A percentile compares a stretch with the other conserved stretches of the same genome.
These are phyloP conservation scores for Tupiocoris notatus DNA, from an alignment of 2,888 invertebrate species.

Conservation along the genomic window DNA sequence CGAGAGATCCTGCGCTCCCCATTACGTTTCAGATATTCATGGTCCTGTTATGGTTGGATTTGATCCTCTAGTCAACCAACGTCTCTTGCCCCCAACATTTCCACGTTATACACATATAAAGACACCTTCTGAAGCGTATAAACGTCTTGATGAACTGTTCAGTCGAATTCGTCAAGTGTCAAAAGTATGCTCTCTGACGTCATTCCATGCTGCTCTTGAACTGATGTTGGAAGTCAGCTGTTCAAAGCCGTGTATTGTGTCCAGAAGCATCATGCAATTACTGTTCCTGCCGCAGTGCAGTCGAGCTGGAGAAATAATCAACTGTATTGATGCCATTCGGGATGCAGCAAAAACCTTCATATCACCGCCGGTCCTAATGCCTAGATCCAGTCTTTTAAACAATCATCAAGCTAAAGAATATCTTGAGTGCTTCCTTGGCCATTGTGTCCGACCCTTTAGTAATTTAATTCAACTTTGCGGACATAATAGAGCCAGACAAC, in stretches of 20 bases:
- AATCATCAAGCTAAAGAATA: conserved; percentile 77
- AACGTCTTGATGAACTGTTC: conserved; percentile 80
- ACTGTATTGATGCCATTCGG: conserved; percentile 74
- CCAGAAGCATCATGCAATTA: conserved; percentile 83
- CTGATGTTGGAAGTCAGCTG: conserved; percentile 92
- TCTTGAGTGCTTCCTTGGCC: conserved; percentile 82
- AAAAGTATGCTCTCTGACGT: conserved; percentile 73
- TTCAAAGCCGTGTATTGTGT: conserved; percentile 83
- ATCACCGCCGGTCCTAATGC: conserved; percentile 81
- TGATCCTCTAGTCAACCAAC: conserved; percentile 93
- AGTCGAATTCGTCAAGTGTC: conserved; percentile 75
- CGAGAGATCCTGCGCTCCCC: conserved; percentile 46
- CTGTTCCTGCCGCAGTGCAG: conserved; percentile 65
- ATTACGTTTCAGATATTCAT: conserved; percentile 45
- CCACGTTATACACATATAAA: conserved; percentile 93
- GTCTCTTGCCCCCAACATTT: conserved; percentile 95
- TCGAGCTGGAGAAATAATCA: conserved; percentile 61
- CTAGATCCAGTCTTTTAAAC: conserved; percentile 66
- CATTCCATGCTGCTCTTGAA: conserved; percentile 82
- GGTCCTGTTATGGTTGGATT: conserved; percentile 70
- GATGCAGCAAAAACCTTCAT: conserved; percentile 86
- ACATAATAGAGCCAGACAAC: conserved; percentile 90
- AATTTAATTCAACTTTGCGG: conserved; percentile 85
- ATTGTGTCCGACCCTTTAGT: conserved; percentile 83
- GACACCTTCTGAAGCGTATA: conserved; percentile 69